Evolutionary conservation across 2,797 vertebrate genomes (phyloP).

Genomic region (Spatula versicolor): DNA sequence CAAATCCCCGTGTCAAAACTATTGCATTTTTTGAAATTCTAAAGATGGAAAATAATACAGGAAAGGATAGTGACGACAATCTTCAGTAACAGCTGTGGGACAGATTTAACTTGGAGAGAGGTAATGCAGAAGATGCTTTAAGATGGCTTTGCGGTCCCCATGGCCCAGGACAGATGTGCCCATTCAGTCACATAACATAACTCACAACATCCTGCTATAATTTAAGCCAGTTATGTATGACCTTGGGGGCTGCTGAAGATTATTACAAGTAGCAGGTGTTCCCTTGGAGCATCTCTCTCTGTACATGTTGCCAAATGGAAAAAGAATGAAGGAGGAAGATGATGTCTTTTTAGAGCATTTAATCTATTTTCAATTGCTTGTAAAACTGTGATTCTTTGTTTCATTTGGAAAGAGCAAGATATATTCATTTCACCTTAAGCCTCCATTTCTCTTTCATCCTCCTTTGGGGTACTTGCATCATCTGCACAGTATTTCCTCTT

Average conservation of each 20-base stretch:
- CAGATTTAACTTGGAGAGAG: not conserved
- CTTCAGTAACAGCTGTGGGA: not conserved
- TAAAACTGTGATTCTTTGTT: not conserved
- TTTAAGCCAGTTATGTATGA: not conserved
- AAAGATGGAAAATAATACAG: not conserved
- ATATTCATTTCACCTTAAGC: not conserved
- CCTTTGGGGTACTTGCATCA: not conserved
- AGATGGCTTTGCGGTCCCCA: not conserved
- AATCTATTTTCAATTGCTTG: not conserved
- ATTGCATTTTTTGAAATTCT: not conserved
- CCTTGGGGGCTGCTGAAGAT: not conserved
- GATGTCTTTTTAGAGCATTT: not conserved
- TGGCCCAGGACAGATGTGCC: constrained; percentile 1
- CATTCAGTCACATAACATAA: not conserved
- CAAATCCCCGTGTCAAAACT: not conserved
- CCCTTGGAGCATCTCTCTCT: not conserved
- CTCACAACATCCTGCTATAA: not conserved
- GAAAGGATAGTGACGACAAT: not conserved
- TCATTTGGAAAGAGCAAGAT: not conserved
- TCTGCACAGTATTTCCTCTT: not conserved
- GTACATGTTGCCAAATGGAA: not conserved
- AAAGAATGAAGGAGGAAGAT: not conserved
- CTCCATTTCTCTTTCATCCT: not conserved
- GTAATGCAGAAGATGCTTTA: not conserved
- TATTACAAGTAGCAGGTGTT: not conserved